phyloP scores from a whole-genome alignment of 2,888 invertebrate species.

The Apamea anceps region DNA sequence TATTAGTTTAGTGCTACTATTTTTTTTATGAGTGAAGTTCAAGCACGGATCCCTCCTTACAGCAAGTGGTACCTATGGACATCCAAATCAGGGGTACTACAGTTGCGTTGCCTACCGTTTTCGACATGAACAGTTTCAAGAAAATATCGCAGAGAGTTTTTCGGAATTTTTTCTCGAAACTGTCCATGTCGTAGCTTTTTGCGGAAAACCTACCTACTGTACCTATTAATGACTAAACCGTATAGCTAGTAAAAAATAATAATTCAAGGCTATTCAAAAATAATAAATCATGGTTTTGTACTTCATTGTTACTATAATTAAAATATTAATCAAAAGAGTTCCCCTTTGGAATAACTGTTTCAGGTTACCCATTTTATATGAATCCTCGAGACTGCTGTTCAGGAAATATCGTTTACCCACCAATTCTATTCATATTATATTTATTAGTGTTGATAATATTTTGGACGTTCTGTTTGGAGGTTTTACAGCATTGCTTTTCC shows the following conservation, averaged over 20 bases:
- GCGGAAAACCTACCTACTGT: background rate
- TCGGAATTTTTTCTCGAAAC: background rate
- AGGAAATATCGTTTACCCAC: background rate
- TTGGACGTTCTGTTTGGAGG: background rate
- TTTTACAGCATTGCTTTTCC: conserved; percentile 7
- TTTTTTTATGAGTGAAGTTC: background rate
- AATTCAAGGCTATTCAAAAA: too few species aligned
- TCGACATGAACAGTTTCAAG: too few species aligned
- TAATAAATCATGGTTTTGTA: background rate
- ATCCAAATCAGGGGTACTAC: background rate
- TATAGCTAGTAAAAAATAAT: background rate
- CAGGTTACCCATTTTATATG: background rate
- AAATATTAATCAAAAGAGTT: background rate
- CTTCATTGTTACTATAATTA: background rate
- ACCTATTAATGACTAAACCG: background rate
- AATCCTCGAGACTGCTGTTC: background rate
- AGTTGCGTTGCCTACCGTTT: background rate
- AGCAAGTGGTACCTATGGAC: background rate
- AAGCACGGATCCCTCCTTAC: too few species aligned
- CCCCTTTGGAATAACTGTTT: conserved; percentile 1
- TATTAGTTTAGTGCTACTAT: background rate
- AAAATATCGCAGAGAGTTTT: background rate
- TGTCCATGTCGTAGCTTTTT: background rate
- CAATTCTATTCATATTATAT: background rate
- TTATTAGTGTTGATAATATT: background rate